phyloP scores from a whole-genome alignment of 2,113 vertebrate species.

The Ariopsis seemanni region DNA sequence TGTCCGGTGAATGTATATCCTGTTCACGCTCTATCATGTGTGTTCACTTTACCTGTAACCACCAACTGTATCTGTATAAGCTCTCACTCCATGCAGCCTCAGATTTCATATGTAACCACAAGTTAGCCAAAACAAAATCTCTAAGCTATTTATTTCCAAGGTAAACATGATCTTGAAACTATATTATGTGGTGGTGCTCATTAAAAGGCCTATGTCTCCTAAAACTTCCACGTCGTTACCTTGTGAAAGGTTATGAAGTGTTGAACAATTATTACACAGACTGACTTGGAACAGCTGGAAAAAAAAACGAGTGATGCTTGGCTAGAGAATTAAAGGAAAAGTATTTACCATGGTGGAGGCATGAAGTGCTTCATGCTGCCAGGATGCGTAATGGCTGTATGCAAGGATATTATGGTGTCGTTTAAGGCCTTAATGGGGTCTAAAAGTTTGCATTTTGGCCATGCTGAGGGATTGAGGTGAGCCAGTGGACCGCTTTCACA shows the following conservation, averaged over 20 bases:
- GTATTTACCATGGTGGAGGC: slow-evolving; percentile 33
- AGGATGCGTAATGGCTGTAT: slow-evolving; percentile 16
- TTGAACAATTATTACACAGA: slow-evolving; percentile 27
- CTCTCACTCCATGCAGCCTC: background rate
- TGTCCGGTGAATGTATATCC: too few species aligned
- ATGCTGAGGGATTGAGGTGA: slow-evolving; percentile 19
- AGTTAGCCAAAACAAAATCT: slow-evolving; percentile 26
- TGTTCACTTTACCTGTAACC: background rate
- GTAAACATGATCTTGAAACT: slow-evolving; percentile 9
- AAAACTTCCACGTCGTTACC: background rate
- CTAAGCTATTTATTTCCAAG: background rate
- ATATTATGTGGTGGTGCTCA: slow-evolving; percentile 5
- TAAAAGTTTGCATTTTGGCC: slow-evolving; percentile 25
- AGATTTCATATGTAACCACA: slow-evolving; percentile 18
- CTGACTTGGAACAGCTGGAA: background rate
- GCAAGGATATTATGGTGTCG: slow-evolving; percentile 35
- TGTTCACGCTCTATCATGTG: background rate
- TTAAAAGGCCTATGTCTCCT: slow-evolving; percentile 20
- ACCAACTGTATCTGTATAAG: slow-evolving; percentile 3
- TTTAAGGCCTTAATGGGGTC: slow-evolving; percentile 42
- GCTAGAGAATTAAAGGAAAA: slow-evolving; percentile 22
- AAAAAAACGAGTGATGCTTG: slow-evolving; percentile 35
- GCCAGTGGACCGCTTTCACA: slow-evolving; percentile 27
- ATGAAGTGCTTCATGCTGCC: slow-evolving; percentile 30
- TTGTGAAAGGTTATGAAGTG: slow-evolving; percentile 35